These are phyloP conservation scores for Erethizon dorsatum DNA, from an alignment of 2,797 vertebrate genomes.

Conservation along the genomic window DNA sequence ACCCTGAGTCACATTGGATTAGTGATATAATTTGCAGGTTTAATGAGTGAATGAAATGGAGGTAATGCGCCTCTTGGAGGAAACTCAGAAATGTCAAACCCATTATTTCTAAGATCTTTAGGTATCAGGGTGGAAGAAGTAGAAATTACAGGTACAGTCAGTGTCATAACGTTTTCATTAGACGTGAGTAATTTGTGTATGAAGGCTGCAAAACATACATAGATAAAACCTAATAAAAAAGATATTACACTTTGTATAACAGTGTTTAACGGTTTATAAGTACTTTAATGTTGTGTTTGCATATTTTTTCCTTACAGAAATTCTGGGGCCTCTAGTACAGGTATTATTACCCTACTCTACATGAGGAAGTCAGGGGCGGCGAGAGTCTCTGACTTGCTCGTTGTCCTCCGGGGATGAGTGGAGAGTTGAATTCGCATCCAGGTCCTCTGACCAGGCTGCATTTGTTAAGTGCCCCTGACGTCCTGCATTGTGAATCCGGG, in stretches of 20 bases:
- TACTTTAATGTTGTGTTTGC: slow-evolving; percentile 19
- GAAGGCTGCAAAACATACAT: slow-evolving; percentile 47
- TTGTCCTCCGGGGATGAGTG: no score
- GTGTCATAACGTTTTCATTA: slow-evolving; percentile 70
- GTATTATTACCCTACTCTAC: background rate
- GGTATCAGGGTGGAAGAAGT: slow-evolving; percentile 19
- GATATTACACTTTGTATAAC: slow-evolving; percentile 2
- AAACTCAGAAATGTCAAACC: slow-evolving; percentile 75
- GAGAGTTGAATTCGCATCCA: background rate
- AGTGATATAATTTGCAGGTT: slow-evolving; percentile 56
- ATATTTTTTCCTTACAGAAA: background rate
- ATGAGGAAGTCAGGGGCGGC: background rate
- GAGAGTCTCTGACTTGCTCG: fast-evolving
- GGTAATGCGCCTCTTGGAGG: slow-evolving; percentile 72
- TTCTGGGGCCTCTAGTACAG: background rate
- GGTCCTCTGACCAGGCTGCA: background rate
- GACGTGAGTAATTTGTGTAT: slow-evolving; percentile 68
- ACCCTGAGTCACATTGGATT: slow-evolving; percentile 73
- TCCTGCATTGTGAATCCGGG: background rate
- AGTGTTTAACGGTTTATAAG: slow-evolving; percentile 8
- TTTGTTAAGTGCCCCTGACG: background rate
- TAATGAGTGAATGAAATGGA: slow-evolving; percentile 66
- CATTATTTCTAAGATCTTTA: slow-evolving; percentile 72
- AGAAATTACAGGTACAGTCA: slow-evolving; percentile 29
- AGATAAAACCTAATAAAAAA: slow-evolving; percentile 64